Evolutionary conservation across 2,113 vertebrate species (phyloP).

Genomic region (Raja brachyura): DNA sequence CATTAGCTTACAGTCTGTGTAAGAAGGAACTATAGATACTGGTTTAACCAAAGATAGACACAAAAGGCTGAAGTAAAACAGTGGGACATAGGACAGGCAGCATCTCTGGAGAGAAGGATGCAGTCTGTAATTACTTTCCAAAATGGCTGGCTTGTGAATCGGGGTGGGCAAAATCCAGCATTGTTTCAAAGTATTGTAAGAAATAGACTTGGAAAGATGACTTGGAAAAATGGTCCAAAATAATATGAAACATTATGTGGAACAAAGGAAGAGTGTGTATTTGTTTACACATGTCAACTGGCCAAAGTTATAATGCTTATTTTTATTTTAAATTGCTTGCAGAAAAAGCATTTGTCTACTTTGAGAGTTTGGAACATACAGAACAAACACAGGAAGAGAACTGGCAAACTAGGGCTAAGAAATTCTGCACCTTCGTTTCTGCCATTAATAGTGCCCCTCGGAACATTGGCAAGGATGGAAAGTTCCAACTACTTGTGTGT

Average conservation of each 20-base stretch:
- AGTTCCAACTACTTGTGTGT: slow-evolving; percentile 98
- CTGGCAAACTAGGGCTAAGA: slow-evolving; percentile 81
- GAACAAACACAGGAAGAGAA: slow-evolving; percentile 81
- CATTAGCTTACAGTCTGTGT: background rate
- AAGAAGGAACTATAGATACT: too few species aligned
- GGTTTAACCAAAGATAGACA: too few species aligned
- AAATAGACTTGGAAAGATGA: background rate
- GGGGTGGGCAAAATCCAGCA: background rate
- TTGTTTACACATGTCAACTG: background rate
- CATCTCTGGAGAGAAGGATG: too few species aligned
- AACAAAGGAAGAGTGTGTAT: background rate
- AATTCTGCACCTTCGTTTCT: slow-evolving; percentile 88
- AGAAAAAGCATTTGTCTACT: slow-evolving; percentile 96
- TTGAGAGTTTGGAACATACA: slow-evolving; percentile 80
- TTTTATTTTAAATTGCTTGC: slow-evolving; percentile 41
- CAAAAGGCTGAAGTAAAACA: too few species aligned
- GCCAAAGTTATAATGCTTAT: background rate
- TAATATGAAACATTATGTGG: background rate
- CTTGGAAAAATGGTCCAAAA: background rate
- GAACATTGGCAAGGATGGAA: slow-evolving; percentile 96
- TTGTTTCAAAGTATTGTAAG: background rate
- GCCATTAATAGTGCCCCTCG: slow-evolving; percentile 88
- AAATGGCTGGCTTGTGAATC: background rate
- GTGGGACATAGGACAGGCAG: too few species aligned
- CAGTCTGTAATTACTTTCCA: background rate